Evolutionary conservation across 2,888 invertebrate genomes (phyloP), one percentile per base, ranked within the genome.

Genomic region (Cosmia pyralina): DNA sequence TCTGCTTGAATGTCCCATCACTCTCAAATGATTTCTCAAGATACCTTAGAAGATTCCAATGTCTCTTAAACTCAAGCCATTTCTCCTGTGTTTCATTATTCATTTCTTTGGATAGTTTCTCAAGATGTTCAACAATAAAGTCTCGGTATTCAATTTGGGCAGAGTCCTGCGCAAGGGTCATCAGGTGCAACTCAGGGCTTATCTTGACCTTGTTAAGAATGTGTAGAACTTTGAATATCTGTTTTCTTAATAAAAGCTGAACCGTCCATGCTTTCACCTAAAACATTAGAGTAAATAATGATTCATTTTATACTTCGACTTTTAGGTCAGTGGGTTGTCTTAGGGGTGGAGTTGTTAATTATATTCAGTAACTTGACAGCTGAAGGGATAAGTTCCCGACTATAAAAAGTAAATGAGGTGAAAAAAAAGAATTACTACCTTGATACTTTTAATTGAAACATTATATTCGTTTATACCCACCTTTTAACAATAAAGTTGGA

Each of bases 191-290:
- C 70, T 95, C 92, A 19, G 97, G 96, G 87, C 97, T 96, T 76
- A 97, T 94, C 77, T 96, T 96, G n/a, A 97, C 96, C 92, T 97
- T 97, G 76, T 94, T 96, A 63, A 97, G 90, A 79, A 97, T 95
- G 89, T 97, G 97, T 46, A 97, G 95, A 19, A 97, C 97, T 93
- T 97, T 96, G 82, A 97, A 97, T 87, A 97, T 97, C 90, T 97
- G 97, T 87, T 96, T 97, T 75, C 97, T 94, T 64, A 96, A 92
- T 53, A 97, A 91, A 53, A 97, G 93, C 88, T 97, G 97, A 5
- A 96, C 93, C 5, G 97, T 96, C 97, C 97, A 97, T 72, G 96
- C 91, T 87, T 96, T 96, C 4, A 97, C 97, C 97, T 97, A 92
- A 75, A 79, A 91, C 53, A 67, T 66, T 78, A 73, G 11, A 48